Conservation (phyloP, 2,888 invertebrate genomes). For the Gymnocheta viridis region DNA sequence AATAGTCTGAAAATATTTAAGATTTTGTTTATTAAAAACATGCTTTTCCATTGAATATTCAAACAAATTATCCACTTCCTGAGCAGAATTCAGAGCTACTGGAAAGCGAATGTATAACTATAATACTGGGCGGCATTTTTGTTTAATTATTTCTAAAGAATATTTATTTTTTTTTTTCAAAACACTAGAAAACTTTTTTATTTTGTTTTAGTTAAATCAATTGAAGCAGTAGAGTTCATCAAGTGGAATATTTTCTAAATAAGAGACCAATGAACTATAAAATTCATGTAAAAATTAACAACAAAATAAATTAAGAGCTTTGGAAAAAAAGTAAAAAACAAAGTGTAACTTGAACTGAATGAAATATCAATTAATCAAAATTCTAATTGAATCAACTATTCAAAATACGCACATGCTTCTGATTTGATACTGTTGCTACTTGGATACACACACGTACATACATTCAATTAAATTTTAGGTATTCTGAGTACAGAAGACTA, state of each 20-base stretch:
- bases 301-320: conserved; percentile 6
- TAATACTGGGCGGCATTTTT: no score
- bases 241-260: background rate
- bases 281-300: conserved; percentile 15
- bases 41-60: no score
- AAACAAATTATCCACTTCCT: no score
- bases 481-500: background rate
- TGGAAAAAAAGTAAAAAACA: background rate
- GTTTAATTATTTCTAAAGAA: no score
- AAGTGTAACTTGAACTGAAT: conserved; percentile 25
- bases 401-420: background rate
- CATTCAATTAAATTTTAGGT: background rate
- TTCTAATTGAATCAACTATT: conserved; percentile 42
- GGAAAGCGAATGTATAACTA: no score
- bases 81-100: no score
- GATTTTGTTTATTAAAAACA: no score
- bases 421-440: conserved; percentile 2
- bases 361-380: conserved; percentile 52
- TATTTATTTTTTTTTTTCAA: no score
- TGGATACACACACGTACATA: background rate
- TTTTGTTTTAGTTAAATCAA: background rate
- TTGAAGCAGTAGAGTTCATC: conserved; percentile 1
- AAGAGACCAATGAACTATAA: conserved; percentile 18
- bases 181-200: background rate
- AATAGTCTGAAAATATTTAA: no score